A percentile compares a stretch with the other conserved stretches of the same genome.
These are phyloP conservation scores for Drosophila saltans DNA, from an alignment of 1,140 invertebrate genomes.

Conservation along the genomic window DNA sequence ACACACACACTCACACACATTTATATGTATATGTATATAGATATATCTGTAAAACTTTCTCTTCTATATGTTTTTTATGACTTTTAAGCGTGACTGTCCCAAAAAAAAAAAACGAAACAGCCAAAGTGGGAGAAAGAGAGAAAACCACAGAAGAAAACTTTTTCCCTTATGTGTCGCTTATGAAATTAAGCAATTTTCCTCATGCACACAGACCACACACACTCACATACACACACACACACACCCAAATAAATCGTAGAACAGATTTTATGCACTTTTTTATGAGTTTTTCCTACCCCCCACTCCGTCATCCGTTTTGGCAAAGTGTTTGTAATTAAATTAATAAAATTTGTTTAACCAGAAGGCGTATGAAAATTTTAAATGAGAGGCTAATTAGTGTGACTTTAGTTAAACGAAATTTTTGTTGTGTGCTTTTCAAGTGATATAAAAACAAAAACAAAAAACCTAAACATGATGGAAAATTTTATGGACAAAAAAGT, in stretches of 20 bases:
- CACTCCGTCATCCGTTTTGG: slow-evolving; percentile 4
- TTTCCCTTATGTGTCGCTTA: slow-evolving; percentile 75
- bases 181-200: slow-evolving; percentile 74
- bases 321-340: slow-evolving; percentile 75
- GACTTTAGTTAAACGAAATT: slow-evolving; percentile 26
- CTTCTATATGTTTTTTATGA: slow-evolving; percentile 65
- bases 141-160: slow-evolving; percentile 53
- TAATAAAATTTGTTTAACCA: slow-evolving; percentile 58
- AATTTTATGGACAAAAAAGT: neutral
- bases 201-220: slow-evolving; percentile 53
- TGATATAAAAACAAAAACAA: slow-evolving; percentile 15
- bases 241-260: slow-evolving; percentile 26
- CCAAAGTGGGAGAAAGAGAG: neutral
- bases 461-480: neutral
- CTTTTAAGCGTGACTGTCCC: slow-evolving; percentile 68
- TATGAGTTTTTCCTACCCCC: slow-evolving; percentile 45
- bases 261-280: slow-evolving; percentile 74
- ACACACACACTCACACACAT: no score
- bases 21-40: neutral
- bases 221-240: no score
- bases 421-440: slow-evolving; percentile 16
- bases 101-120: neutral
- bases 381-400: slow-evolving; percentile 49
- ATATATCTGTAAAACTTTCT: slow-evolving; percentile 48
- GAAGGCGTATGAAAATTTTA: slow-evolving; percentile 58